Base-by-base conservation (phyloP, 1,140 invertebrate species). In the Bombus pyrosoma region DNA sequence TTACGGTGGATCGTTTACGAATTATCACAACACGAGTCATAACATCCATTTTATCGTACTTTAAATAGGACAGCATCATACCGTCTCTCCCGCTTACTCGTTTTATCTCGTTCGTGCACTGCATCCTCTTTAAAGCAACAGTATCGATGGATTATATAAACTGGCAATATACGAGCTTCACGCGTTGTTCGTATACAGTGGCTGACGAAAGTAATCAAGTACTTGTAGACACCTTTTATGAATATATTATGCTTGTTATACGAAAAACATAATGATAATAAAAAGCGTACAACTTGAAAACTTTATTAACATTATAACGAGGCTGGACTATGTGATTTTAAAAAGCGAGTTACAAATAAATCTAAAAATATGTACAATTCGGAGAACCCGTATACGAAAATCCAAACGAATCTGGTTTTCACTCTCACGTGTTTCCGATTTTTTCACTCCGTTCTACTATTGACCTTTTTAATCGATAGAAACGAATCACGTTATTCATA, bases 81-180 rank as follows among this genome's bases (percentile, higher is more conserved):
- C 73, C 47, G 47, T 53, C 47, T 53, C 41, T 57, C 73, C 47
- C 71, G 41, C n/a, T 53, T 32, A 15, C 41, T 43, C 59, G 69
- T 32, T 75, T 88, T 88, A 85, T 86, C 83, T 34, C 75, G 10
- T 28, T 68, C 57, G 13, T 28, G 32, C n/a, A 18, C 64, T 59
- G 68, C 80, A 59, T 89, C 71, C 83, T 74, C 68, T 69, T 41
- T 59, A 57, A 43, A 57, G 41, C n/a, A 59, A 62, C 57, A 53
- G 57, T 85, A 88, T 89, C 71, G 53, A 34, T 3, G 59, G 53
- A 82, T 88, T 88, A 78, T 57, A 41, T 88, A 88, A 89, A 88
- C 25, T 47, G 53, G n/a, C 41, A 74, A 62, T 34, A 41, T 12
- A 18, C 28, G 15, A 62, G 25, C 4, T 13, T 41, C 37, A 25